Conservation (phyloP, 2,113 vertebrate species). For the Lycaon pictus region DNA sequence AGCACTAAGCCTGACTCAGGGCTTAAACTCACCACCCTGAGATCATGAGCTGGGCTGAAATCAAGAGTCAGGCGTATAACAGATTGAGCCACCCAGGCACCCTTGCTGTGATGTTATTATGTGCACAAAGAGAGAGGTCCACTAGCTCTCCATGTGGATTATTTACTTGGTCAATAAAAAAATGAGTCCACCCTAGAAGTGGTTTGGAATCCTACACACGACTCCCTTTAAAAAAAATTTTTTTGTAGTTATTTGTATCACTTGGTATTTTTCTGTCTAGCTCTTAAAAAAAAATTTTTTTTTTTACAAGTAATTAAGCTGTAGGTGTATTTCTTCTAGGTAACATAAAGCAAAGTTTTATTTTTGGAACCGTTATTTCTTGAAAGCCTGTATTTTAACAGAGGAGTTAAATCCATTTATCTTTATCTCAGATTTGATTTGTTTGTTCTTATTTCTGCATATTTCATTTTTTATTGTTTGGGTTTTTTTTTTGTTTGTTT, state of each 20-base stretch:
- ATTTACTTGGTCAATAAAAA: conserved; percentile 10
- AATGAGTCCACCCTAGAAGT: neutral
- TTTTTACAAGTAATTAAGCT: neutral
- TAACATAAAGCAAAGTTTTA: neutral
- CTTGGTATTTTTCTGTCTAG: neutral
- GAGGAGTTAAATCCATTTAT: neutral
- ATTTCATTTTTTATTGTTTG: neutral
- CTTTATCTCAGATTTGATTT: neutral
- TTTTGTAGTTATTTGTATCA: neutral
- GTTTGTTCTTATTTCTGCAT: neutral
- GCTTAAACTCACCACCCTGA: neutral
- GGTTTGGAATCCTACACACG: neutral
- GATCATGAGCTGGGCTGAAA: neutral
- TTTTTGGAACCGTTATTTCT: neutral
- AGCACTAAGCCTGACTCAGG: rapidly evolving
- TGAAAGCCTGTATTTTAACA: neutral
- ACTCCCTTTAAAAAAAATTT: neutral
- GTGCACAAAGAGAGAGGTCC: neutral
- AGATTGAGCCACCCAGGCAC: neutral
- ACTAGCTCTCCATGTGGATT: neutral
- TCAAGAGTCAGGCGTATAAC: neutral
- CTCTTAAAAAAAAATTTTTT: neutral
- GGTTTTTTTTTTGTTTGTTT: neutral
- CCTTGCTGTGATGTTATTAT: neutral
- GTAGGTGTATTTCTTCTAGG: neutral